Conservation (phyloP, 1,140 invertebrate genomes). For the Drosophila arawakana region DNA sequence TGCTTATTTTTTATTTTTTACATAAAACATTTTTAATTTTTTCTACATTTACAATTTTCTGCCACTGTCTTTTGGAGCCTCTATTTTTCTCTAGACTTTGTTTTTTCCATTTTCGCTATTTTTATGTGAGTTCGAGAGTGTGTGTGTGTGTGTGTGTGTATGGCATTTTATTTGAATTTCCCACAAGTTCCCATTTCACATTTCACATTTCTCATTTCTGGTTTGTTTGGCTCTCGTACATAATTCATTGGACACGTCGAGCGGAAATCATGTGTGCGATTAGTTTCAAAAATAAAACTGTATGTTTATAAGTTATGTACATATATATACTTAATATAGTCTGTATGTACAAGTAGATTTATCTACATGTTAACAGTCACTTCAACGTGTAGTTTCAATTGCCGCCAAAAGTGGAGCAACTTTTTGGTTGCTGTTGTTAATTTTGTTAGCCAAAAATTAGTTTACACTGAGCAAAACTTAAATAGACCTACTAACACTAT, state of each 20-base stretch:
- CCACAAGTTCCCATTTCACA: slow-evolving; percentile 3
- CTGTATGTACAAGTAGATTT: not conserved
- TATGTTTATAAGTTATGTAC: not conserved
- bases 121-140: not conserved
- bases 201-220: slow-evolving; percentile 27
- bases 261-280: slow-evolving; percentile 72
- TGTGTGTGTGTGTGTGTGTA: not conserved
- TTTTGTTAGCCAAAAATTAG: no score
- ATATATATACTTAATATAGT: not conserved
- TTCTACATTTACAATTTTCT: slow-evolving; percentile 38
- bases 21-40: slow-evolving; percentile 23
- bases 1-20: slow-evolving; percentile 46
- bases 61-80: slow-evolving; percentile 42
- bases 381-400: not conserved
- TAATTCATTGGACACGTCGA: slow-evolving; percentile 66
- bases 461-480: no score
- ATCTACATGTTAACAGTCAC: not conserved
- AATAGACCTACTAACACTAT: no score
- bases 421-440: no score
- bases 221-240: slow-evolving; percentile 45
- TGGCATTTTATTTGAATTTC: slow-evolving; percentile 60
- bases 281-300: slow-evolving; percentile 62
- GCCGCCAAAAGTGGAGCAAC: no score
- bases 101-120: slow-evolving; percentile 35
- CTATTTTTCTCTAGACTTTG: slow-evolving; percentile 7